Evolutionary conservation across 2,888 invertebrate species (phyloP).

Genomic region (Rotaria magnacalcarata): DNA sequence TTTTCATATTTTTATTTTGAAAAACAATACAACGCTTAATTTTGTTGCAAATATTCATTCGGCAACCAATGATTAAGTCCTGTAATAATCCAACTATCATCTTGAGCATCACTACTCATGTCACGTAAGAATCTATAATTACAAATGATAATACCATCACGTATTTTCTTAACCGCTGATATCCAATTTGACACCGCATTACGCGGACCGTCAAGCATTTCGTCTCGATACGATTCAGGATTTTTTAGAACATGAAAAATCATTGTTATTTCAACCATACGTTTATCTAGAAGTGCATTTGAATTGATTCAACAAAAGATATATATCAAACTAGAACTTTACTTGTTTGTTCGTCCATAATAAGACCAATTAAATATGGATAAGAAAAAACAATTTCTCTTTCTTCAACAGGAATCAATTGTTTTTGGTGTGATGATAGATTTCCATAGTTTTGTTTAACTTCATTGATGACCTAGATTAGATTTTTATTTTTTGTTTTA

Average conservation of each 20-base stretch:
- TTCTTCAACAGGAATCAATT: neutral
- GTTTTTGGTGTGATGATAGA: neutral
- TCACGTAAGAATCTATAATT: conserved; percentile 29
- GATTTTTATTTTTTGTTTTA: neutral
- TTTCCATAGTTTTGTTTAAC: neutral
- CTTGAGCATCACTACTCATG: neutral
- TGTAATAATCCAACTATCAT: conserved; percentile 9
- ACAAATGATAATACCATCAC: conserved; percentile 1
- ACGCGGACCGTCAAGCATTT: neutral
- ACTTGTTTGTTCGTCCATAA: conserved; percentile 4
- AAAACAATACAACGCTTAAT: too few species aligned
- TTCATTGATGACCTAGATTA: conserved; percentile 32
- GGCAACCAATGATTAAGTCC: conserved; percentile 28
- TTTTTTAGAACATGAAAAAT: conserved; percentile 10
- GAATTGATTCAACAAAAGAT: neutral
- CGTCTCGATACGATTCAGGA: neutral
- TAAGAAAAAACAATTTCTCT: neutral
- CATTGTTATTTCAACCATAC: conserved; percentile 18
- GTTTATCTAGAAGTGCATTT: neutral
- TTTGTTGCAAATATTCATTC: neutral
- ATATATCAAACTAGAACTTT: neutral
- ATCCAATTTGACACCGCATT: neutral
- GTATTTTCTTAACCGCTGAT: neutral
- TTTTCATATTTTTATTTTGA: too few species aligned
- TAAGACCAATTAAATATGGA: neutral